Evolutionary conservation across 2,797 vertebrate species (phyloP).

Genomic region (Trichosurus vulpecula): DNA sequence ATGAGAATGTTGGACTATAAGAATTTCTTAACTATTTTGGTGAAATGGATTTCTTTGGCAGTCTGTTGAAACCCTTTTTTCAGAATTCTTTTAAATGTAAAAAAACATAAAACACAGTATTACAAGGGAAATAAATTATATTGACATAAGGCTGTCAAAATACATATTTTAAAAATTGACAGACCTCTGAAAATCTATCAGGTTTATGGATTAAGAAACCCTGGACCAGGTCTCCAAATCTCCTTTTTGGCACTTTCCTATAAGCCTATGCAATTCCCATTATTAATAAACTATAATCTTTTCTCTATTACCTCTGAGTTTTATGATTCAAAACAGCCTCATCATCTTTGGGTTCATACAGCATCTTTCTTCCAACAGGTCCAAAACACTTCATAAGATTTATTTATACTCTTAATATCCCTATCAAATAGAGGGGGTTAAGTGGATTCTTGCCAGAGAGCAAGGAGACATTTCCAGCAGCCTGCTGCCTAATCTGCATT

Average conservation of each 20-base stretch:
- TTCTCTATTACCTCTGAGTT: background rate
- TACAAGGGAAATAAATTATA: background rate
- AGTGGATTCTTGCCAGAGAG: background rate
- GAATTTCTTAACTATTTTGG: background rate
- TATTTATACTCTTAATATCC: background rate
- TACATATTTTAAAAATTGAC: background rate
- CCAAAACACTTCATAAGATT: background rate
- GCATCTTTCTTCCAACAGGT: background rate
- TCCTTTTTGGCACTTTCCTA: background rate
- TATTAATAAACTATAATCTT: background rate
- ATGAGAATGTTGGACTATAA: background rate
- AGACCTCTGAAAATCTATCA: background rate
- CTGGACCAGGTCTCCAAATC: background rate
- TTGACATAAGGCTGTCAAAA: background rate
- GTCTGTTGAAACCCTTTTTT: background rate
- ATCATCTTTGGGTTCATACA: background rate
- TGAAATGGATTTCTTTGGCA: background rate
- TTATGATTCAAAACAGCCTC: background rate
- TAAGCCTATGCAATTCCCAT: background rate
- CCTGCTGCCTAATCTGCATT: background rate
- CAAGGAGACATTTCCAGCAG: background rate
- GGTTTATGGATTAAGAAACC: background rate
- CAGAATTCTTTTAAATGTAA: background rate
- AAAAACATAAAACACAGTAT: background rate
- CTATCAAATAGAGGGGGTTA: background rate